Conservation (phyloP, 2,797 vertebrate genomes). For the Dendrocincla fuliginosa region DNA sequence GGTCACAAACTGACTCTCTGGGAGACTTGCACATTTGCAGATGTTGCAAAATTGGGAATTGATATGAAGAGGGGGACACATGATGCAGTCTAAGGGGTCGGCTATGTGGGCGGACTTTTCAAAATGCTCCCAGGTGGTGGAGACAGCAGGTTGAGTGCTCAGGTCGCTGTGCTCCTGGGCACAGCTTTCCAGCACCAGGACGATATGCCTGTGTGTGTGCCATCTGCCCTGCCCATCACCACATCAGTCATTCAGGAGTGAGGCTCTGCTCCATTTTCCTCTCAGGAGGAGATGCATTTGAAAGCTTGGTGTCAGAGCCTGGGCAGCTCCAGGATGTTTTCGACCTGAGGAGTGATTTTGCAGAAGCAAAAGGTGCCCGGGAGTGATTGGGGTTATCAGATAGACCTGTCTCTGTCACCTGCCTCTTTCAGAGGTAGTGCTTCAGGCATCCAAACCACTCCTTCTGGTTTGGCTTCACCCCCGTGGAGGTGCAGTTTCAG, state of each 20-base stretch:
- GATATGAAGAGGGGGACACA: not conserved
- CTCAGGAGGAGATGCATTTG: not conserved
- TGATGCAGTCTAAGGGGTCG: not conserved
- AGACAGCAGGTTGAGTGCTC: not conserved
- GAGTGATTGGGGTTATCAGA: not conserved
- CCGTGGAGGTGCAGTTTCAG: not conserved
- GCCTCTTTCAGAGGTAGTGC: not conserved
- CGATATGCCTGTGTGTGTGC: rapidly evolving
- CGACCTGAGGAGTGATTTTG: rapidly evolving
- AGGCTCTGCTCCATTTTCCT: not conserved
- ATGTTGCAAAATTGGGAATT: not conserved
- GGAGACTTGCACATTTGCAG: not conserved
- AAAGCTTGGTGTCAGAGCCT: not conserved
- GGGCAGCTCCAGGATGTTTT: not conserved
- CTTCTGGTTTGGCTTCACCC: not conserved
- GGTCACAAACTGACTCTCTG: not conserved
- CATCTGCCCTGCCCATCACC: not conserved
- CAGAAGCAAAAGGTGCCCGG: not conserved
- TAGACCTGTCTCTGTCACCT: not conserved
- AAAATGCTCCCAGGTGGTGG: rapidly evolving
- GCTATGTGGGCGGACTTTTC: rapidly evolving
- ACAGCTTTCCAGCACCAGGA: not conserved
- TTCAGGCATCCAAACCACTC: not conserved
- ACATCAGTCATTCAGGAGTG: rapidly evolving
- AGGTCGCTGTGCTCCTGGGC: not conserved